phyloP scores from a whole-genome alignment of 2,888 invertebrate species.

The Tiliacea aurago region DNA sequence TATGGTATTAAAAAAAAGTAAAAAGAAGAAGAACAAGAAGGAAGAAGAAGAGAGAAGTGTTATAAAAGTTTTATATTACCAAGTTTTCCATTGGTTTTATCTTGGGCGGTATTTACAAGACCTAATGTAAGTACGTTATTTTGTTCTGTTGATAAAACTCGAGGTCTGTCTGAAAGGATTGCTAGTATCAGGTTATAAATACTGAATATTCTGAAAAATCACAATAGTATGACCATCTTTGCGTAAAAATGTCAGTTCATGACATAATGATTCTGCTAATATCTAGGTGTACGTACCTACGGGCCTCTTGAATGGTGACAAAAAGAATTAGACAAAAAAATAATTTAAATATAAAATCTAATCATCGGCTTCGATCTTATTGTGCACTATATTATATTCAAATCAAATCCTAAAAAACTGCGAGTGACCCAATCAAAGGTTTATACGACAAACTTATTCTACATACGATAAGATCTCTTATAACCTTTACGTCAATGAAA shows the following conservation, averaged over 20 bases:
- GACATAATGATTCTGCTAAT: not conserved
- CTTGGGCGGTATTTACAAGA: not conserved
- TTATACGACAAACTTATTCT: slow-evolving; percentile 38
- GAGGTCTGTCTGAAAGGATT: not conserved
- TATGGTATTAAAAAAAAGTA: too few species aligned
- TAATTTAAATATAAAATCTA: slow-evolving; percentile 32
- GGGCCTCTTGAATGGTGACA: not conserved
- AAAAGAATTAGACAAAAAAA: not conserved
- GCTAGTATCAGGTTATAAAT: not conserved
- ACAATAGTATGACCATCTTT: not conserved
- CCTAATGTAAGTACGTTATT: not conserved
- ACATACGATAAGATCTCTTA: slow-evolving; percentile 10
- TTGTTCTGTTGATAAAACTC: not conserved
- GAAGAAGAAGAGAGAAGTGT: too few species aligned
- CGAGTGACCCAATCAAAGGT: slow-evolving; percentile 69
- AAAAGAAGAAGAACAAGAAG: too few species aligned
- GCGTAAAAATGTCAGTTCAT: not conserved
- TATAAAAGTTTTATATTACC: too few species aligned
- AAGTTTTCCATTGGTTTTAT: too few species aligned
- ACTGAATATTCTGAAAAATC: not conserved
- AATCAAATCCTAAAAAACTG: slow-evolving; percentile 72
- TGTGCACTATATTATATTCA: slow-evolving; percentile 73
- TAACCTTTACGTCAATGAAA: slow-evolving; percentile 37
- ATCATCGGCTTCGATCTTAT: slow-evolving; percentile 61
- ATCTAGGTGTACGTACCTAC: not conserved